Base-by-base conservation (phyloP, 1,140 invertebrate species). In the Aplysia californica region DNA sequence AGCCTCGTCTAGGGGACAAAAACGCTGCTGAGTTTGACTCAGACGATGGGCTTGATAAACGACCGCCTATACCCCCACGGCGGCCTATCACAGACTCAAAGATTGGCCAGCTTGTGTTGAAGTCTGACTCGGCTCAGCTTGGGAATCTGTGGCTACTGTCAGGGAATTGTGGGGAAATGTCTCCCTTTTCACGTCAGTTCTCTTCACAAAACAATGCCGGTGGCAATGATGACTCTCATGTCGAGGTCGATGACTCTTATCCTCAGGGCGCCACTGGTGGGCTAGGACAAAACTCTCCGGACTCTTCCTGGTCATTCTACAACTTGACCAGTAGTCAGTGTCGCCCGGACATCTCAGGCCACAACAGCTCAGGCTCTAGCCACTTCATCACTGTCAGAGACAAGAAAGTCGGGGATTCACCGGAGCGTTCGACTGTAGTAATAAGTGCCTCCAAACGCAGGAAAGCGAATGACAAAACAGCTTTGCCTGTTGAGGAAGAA, bases 401-500 rank as follows among this genome's bases (percentile, higher is more conserved):
- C n/a, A n/a, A n/a, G n/a, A n/a, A n/a, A n/a, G n/a, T n/a, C n/a
- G n/a, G n/a, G n/a, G n/a, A n/a, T n/a, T n/a, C n/a, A n/a, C n/a
- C n/a, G n/a, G n/a, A n/a, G n/a, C n/a, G n/a, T n/a, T n/a, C n/a
- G n/a, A n/a, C n/a, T n/a, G n/a, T n/a, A n/a, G n/a, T n/a, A n/a
- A n/a, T n/a, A 39, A 73, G 70, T 73, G 70, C 70, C 4, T 61
- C 70, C 2, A 73, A 73, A n/a, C 21, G 70, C 15, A 73, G 70
- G 31, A 73, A 39, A 31, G 58, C 10, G 10, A 73, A 73, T 61
- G 56, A 73, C 31, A 73, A 64, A 23, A 18, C 35, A 5, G 3
- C 55, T 29, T 3, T 61, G 36, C 70, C 70, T 21, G n/a, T n/a
- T n/a, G n/a, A n/a, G n/a, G n/a, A n/a, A n/a, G n/a, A n/a, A n/a